Percentiles rank a stretch among this genome's conserved stretches.
Evolutionary conservation across 2,888 invertebrate genomes (phyloP).

Genomic region (Leptinotarsa tumamoca): DNA sequence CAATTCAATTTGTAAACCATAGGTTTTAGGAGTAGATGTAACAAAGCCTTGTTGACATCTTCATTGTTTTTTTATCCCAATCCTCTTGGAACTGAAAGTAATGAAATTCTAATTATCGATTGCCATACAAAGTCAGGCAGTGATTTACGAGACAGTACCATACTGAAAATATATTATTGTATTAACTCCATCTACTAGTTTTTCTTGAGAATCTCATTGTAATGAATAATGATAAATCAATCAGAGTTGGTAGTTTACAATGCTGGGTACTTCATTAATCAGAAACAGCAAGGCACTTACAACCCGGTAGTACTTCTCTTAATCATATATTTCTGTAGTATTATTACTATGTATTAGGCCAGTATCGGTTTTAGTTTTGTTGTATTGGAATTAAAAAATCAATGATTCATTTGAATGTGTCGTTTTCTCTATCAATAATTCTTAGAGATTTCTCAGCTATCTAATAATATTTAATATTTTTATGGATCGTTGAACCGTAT

Average conservation of each 20-base stretch:
- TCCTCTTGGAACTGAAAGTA: constrained; percentile 9
- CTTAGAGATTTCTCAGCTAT: too few relatives aligned
- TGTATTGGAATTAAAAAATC: too few relatives aligned
- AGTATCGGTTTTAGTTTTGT: background rate
- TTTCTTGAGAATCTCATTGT: constrained; percentile 4
- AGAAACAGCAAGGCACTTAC: constrained; percentile 26
- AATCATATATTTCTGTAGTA: constrained; percentile 8
- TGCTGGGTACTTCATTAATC: constrained; percentile 21
- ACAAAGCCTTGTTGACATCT: background rate
- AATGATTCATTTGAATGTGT: too few relatives aligned
- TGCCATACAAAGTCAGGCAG: background rate
- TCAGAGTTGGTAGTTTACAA: constrained; percentile 15
- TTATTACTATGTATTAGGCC: constrained; percentile 7
- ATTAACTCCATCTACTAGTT: constrained; percentile 10
- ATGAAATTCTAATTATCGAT: constrained; percentile 12
- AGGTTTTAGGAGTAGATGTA: background rate
- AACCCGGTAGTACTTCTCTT: constrained; percentile 11
- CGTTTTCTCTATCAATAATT: too few relatives aligned
- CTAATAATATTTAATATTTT: too few relatives aligned
- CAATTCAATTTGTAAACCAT: background rate
- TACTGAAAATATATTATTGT: constrained; percentile 17
- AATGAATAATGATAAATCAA: constrained; percentile 19
- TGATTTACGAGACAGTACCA: constrained; percentile 2
- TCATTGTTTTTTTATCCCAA: background rate
- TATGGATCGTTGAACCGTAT: too few relatives aligned